phyloP scores from a whole-genome alignment of 2,888 invertebrate species.

The Tineola bisselliella region DNA sequence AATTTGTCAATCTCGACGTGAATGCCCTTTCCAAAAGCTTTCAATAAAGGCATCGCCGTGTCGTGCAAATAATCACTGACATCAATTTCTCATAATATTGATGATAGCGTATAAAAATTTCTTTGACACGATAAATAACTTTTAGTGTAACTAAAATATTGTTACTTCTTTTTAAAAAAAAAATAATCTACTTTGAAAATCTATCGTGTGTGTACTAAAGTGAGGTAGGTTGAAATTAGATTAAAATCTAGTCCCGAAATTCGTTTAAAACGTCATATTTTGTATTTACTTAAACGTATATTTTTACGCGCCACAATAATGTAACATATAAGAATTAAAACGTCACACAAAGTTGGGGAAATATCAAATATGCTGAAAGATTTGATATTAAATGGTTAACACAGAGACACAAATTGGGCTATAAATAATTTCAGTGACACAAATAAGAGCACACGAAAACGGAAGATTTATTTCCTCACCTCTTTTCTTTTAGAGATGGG shows the following conservation, averaged over 20 bases:
- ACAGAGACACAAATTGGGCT: slow-evolving; percentile 3
- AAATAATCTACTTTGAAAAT: too few relatives aligned
- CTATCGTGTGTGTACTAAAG: too few relatives aligned
- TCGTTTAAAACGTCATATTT: too few relatives aligned
- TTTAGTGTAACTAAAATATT: neutral
- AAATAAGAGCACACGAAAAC: slow-evolving; percentile 9
- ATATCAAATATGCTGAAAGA: neutral
- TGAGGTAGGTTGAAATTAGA: too few relatives aligned
- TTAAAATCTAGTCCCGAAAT: too few relatives aligned
- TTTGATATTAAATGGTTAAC: slow-evolving; percentile 6
- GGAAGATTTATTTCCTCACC: slow-evolving; percentile 8
- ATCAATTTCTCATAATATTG: slow-evolving; percentile 9
- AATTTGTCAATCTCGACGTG: slow-evolving; percentile 57
- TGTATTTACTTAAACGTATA: too few relatives aligned
- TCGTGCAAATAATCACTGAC: slow-evolving; percentile 13
- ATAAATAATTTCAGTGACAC: slow-evolving; percentile 10
- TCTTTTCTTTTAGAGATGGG: neutral
- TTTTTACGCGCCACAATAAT: neutral
- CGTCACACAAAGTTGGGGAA: neutral
- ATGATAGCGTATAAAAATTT: neutral
- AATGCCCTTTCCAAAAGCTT: slow-evolving; percentile 39
- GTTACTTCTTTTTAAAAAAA: neutral
- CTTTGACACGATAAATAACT: neutral
- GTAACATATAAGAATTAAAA: neutral
- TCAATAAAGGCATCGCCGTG: slow-evolving; percentile 33